phyloP scores from a whole-genome alignment of 2,113 vertebrate species.

The Capreolus pygargus region DNA sequence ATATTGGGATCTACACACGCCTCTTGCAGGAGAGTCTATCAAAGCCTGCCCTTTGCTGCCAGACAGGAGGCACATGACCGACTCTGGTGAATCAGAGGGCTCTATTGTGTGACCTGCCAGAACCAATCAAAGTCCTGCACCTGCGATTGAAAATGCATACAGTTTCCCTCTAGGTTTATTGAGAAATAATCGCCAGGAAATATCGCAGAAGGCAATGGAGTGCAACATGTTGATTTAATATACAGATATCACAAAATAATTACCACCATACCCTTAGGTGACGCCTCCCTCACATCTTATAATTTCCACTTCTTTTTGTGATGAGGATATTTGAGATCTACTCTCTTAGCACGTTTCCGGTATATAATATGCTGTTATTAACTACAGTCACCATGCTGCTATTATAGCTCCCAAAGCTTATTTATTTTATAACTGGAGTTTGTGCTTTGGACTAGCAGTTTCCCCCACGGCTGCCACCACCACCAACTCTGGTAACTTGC shows the following conservation, averaged over 20 bases:
- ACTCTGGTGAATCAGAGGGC: not conserved
- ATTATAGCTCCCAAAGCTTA: not conserved
- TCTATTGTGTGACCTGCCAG: not conserved
- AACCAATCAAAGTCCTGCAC: not conserved
- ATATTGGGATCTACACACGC: not conserved
- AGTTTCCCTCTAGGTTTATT: not conserved
- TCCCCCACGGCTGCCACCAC: not conserved
- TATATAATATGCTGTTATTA: not conserved
- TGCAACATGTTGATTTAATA: not conserved
- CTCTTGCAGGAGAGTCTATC: not conserved
- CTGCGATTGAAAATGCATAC: not conserved
- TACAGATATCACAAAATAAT: not conserved
- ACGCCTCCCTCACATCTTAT: not conserved
- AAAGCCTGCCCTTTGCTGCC: not conserved
- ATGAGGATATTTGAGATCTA: not conserved
- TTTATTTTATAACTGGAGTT: not conserved
- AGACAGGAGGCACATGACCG: not conserved
- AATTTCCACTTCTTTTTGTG: not conserved
- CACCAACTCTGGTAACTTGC: not conserved
- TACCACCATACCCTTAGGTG: not conserved
- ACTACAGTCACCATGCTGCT: not conserved
- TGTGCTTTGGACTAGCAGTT: not conserved
- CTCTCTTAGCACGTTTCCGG: not conserved
- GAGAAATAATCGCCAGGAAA: not conserved
- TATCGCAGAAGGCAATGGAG: not conserved